These are phyloP conservation scores for Xenops minutus DNA, from an alignment of 2,797 vertebrate genomes.

Conservation along the genomic window DNA sequence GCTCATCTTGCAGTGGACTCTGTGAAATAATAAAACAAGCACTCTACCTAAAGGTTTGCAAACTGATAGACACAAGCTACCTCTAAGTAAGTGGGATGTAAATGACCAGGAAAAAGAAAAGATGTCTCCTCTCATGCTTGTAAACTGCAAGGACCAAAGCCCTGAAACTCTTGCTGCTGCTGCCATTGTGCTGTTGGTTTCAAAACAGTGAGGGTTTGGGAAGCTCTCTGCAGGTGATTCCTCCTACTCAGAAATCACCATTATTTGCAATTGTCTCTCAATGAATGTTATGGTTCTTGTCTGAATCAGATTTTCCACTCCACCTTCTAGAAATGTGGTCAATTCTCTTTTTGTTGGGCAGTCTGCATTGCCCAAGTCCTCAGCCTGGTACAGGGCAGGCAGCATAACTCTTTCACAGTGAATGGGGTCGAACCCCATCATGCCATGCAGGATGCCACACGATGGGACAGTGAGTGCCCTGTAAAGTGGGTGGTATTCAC, in stretches of 20 bases:
- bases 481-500: neutral
- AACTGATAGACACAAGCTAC: neutral
- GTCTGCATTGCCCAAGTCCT: neutral
- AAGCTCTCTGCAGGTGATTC: neutral
- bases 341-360: neutral
- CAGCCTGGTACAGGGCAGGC: neutral
- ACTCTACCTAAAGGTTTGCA: neutral
- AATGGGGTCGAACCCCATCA: accelerated
- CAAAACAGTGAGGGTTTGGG: neutral
- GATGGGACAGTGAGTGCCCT: neutral
- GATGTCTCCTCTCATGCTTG: neutral
- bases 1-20: neutral
- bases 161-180: neutral
- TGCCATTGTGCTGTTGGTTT: neutral
- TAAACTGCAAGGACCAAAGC: neutral
- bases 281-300: neutral
- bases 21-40: neutral
- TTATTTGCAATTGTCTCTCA: neutral
- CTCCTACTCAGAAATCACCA: neutral
- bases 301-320: neutral
- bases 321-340: neutral
- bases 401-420: neutral
- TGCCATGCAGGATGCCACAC: neutral
- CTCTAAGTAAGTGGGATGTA: neutral
- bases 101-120: neutral